A percentile compares a stretch with the other conserved stretches of the same genome.
These are phyloP conservation scores for Urocyon cinereoargenteus DNA, from an alignment of 2,797 vertebrate genomes.

Conservation along the genomic window DNA sequence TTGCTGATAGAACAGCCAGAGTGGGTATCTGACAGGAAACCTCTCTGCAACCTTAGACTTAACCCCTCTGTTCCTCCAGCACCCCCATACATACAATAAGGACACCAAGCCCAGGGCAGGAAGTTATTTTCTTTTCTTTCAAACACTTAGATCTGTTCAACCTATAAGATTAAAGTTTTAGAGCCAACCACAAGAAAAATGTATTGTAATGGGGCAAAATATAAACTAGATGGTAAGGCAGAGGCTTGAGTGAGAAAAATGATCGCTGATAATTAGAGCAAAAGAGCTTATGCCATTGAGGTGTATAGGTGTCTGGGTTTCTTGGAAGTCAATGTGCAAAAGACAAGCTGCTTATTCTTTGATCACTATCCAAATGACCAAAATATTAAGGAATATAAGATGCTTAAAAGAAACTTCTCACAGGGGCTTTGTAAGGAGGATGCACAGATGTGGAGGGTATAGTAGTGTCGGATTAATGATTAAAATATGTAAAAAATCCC, in stretches of 20 bases:
- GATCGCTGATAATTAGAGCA: neutral
- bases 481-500: neutral
- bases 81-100: neutral
- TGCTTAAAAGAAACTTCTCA: neutral
- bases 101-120: neutral
- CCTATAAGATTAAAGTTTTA: neutral
- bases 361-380: neutral
- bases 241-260: neutral
- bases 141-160: neutral
- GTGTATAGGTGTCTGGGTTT: neutral
- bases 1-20: neutral
- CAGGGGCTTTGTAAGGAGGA: neutral
- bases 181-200: neutral
- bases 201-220: neutral
- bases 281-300: neutral
- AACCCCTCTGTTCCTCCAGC: neutral
- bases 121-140: neutral
- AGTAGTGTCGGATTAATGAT: neutral
- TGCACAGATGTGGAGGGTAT: neutral
- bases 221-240: neutral
- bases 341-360: neutral
- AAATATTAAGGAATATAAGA: neutral
- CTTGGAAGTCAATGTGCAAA: neutral
- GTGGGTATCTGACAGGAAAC: neutral
- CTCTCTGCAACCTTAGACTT: neutral